Conservation (phyloP, 2,888 invertebrate genomes). For the Agonopterix subpropinquella region DNA sequence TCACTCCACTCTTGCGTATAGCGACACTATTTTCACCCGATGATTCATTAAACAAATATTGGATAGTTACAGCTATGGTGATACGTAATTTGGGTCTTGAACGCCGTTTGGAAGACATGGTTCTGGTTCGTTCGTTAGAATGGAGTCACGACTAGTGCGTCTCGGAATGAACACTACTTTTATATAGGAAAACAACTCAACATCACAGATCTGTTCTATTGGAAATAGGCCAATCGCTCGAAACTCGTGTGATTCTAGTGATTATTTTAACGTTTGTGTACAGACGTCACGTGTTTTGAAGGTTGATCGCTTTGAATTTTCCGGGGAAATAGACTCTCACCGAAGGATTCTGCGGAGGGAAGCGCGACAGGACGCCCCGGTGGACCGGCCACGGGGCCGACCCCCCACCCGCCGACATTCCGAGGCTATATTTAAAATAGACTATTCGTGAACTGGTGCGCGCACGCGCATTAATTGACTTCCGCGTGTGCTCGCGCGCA, state of each 20-base stretch:
- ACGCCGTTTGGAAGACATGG: conserved; percentile 62
- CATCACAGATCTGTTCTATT: conserved; percentile 45
- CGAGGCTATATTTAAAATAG: conserved; percentile 63
- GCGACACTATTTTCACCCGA: conserved; percentile 33
- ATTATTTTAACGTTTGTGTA: conserved; percentile 63
- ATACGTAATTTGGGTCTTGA: conserved; percentile 66
- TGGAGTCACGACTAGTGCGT: conserved; percentile 31
- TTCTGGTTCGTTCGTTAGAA: conserved; percentile 25
- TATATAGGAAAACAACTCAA: conserved; percentile 55
- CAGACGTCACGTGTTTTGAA: conserved; percentile 49
- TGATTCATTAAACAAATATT: conserved; percentile 57
- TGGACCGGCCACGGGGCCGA: conserved; percentile 86
- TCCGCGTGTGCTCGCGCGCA: conserved; percentile 70
- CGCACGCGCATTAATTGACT: conserved; percentile 69
- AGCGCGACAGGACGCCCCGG: conserved; percentile 74
- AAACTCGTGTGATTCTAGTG: conserved; percentile 53
- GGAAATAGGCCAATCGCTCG: conserved; percentile 70
- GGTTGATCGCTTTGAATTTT: conserved; percentile 29
- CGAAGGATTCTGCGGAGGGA: conserved; percentile 57
- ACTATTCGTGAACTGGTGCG: conserved; percentile 71
- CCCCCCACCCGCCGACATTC: conserved; percentile 73
- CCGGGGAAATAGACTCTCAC: conserved; percentile 54
- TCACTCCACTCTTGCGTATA: conserved; percentile 19
- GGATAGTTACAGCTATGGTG: conserved; percentile 62
- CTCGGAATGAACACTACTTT: conserved; percentile 53